Evolutionary conservation across 2,888 invertebrate species (phyloP).

Genomic region (Poecilobothrus nobilitatus): DNA sequence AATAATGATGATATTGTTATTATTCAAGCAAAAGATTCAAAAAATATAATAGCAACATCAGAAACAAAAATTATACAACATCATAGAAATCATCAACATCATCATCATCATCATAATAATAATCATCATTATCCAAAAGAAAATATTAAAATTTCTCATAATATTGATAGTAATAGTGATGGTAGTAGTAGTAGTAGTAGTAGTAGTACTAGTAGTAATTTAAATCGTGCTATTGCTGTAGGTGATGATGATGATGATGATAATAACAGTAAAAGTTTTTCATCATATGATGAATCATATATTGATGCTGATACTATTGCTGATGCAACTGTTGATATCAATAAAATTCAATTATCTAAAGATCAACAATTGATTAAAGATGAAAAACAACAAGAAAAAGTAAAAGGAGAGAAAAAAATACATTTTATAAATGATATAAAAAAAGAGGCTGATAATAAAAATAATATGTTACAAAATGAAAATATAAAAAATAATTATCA

Average conservation of each 20-base stretch:
- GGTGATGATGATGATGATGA: background rate
- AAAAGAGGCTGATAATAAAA: constrained; percentile 5
- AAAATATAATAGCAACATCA: background rate
- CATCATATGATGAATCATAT: too few species aligned
- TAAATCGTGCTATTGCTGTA: background rate
- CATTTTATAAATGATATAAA: background rate
- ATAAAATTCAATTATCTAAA: background rate
- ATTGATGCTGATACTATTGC: too few species aligned
- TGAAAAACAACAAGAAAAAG: constrained; percentile 10
- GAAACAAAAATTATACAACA: background rate
- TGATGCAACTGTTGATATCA: too few species aligned
- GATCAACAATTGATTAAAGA: background rate
- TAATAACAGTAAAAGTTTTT: too few species aligned
- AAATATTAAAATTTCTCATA: background rate
- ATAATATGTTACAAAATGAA: too few species aligned
- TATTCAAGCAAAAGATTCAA: background rate
- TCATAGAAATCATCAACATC: background rate
- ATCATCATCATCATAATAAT: background rate
- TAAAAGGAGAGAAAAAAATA: background rate
- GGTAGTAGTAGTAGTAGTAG: background rate
- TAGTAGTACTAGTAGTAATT: background rate
- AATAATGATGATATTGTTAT: background rate
- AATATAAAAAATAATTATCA: too few species aligned
- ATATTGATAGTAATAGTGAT: background rate
- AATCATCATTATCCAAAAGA: too few species aligned